Evolutionary conservation across 2,888 invertebrate species (phyloP).

Genomic region (Plagiodera versicolora): DNA sequence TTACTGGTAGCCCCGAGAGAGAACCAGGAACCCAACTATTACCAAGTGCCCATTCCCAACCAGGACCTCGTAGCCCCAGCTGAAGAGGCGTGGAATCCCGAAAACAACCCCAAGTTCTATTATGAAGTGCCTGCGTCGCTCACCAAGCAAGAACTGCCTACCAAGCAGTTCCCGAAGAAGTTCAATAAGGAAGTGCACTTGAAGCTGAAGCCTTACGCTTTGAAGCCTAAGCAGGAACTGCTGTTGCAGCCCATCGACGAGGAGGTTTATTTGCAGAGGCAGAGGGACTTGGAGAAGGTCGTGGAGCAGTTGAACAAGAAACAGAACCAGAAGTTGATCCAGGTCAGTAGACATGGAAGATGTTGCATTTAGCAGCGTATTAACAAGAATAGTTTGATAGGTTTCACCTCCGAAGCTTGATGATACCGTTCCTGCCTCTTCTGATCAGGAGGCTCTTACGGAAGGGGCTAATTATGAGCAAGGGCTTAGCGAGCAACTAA

Average conservation of each 20-base stretch:
- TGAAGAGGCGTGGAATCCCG: conserved; percentile 52
- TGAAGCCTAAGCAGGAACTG: conserved; percentile 56
- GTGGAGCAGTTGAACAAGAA: conserved; percentile 57
- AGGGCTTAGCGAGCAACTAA: conserved; percentile 42
- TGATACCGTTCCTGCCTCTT: conserved; percentile 21
- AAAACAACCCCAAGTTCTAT: conserved; percentile 50
- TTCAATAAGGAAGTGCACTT: conserved; percentile 57
- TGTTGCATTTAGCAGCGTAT: too few relatives aligned
- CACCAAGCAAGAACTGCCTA: conserved; percentile 55
- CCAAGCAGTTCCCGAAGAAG: conserved; percentile 63
- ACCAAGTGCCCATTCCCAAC: conserved; percentile 52
- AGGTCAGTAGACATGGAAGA: conserved; percentile 15
- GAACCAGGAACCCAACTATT: conserved; percentile 35
- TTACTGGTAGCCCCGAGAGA: conserved; percentile 43
- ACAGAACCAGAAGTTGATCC: conserved; percentile 57
- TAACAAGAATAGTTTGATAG: background rate
- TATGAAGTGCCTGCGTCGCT: conserved; percentile 52
- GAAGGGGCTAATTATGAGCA: conserved; percentile 27
- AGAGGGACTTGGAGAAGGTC: conserved; percentile 47
- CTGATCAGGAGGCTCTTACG: conserved; percentile 11
- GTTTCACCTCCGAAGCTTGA: background rate
- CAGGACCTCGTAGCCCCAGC: conserved; percentile 56
- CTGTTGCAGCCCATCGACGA: conserved; percentile 54
- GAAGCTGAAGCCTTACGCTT: conserved; percentile 45
- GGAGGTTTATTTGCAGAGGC: conserved; percentile 47